Evolutionary conservation across 1,140 invertebrate species (phyloP).

Genomic region (Bombus sibiricus): DNA sequence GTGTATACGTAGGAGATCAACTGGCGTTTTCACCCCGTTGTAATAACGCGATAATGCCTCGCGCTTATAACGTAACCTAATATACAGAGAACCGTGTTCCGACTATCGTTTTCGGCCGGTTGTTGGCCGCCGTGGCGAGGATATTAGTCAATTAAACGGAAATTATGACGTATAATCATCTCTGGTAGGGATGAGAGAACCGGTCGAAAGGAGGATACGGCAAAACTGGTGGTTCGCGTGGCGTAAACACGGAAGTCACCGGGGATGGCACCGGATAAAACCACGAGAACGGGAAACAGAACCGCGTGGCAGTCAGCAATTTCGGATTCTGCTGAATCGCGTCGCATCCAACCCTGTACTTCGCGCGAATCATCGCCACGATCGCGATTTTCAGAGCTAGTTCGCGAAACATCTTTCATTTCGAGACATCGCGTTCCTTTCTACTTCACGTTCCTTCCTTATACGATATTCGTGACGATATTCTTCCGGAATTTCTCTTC

Average conservation of each 20-base stretch:
- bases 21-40: not conserved
- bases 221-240: not conserved
- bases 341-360: not conserved
- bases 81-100: not conserved
- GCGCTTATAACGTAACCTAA: not conserved
- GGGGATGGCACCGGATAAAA: not conserved
- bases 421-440: not conserved
- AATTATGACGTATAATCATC: constrained; percentile 31
- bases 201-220: not conserved
- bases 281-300: constrained; percentile 13
- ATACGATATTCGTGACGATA: too few species aligned
- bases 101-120: constrained; percentile 3
- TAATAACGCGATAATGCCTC: constrained; percentile 30
- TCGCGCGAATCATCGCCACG: not conserved
- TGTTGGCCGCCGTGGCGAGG: not conserved
- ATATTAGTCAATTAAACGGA: constrained; percentile 31
- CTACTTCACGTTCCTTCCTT: not conserved
- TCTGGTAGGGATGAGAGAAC: not conserved
- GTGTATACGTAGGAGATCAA: not conserved
- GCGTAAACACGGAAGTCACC: not conserved
- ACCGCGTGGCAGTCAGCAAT: constrained; percentile 22
- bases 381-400: not conserved
- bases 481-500: too few species aligned
- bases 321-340: constrained; percentile 34
- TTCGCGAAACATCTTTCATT: not conserved